Conservation (phyloP, 1,140 invertebrate species). For the Nebria ingens region DNA sequence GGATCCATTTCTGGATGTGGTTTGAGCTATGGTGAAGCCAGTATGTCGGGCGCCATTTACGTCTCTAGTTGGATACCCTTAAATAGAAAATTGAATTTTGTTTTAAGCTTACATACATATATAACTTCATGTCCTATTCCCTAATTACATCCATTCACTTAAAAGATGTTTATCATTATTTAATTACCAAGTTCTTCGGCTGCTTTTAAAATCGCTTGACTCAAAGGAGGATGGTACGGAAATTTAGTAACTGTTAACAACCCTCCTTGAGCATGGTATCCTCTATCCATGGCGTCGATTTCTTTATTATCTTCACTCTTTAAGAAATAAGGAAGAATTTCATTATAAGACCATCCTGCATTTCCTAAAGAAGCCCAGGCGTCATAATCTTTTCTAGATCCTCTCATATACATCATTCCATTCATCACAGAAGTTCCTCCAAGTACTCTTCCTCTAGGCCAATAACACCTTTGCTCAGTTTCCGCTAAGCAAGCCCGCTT, state of each 20-base stretch:
- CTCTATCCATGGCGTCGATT: conserved; percentile 58
- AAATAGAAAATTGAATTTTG: neutral
- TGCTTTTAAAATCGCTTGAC: conserved; percentile 71
- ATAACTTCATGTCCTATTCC: no score
- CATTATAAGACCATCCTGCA: conserved; percentile 80
- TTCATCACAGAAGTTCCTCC: conserved; percentile 92
- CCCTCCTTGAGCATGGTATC: conserved; percentile 68
- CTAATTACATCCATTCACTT: no score
- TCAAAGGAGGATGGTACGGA: conserved; percentile 75
- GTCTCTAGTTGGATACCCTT: conserved; percentile 69
- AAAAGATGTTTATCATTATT: no score
- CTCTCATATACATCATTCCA: conserved; percentile 94
- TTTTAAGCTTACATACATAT: no score
- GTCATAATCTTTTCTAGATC: conserved; percentile 83
- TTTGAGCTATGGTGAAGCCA: conserved; percentile 77
- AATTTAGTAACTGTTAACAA: conserved; percentile 70
- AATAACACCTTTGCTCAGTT: conserved; percentile 60
- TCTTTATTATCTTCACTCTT: conserved; percentile 79
- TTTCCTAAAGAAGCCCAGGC: conserved; percentile 80
- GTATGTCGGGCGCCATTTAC: conserved; percentile 73
- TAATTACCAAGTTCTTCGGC: conserved; percentile 62
- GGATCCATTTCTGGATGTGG: conserved; percentile 77
- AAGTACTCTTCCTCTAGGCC: conserved; percentile 75
- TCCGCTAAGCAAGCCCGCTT: conserved; percentile 69
- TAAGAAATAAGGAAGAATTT: conserved; percentile 78